Base-by-base conservation (phyloP, 2,797 vertebrate species). In the Chromobotia macracanthus region DNA sequence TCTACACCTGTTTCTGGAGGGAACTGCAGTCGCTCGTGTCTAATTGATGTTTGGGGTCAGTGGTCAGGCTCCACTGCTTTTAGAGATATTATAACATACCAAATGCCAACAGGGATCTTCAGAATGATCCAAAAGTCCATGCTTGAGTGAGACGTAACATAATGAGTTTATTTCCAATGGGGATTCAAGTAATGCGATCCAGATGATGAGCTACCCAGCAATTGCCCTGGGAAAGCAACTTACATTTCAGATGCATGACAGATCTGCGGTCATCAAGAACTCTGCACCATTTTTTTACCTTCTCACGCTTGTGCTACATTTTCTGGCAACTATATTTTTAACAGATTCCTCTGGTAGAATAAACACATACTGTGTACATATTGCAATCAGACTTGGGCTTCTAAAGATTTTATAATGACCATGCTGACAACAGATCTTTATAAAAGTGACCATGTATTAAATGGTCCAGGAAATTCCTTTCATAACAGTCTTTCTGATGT, bases 181-280 rank as follows among this genome's bases (percentile, higher is more conserved):
- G 92, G 92, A 92, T 93, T 92, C 90, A 91, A 91, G 89, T 88
- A 89, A 92, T 90, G 90, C 90, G 91, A 91, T 90, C 88, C 88
- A 90, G 90, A 93, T 91, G 92, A 94, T 90, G 90, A 92, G 93
- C 89, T 87, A 92, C 91, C 91, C 89, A 89, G 89, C 87, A 85
- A 87, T 72, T 86, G 88, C 91, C 91, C 86, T 71, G 19, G 87
- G 92, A 90, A 87, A 82, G 77, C 82, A 82, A 87, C 87, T 87
- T 89, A 91, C 89, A 90, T 91, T 91, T 92, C 78, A 85, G 84
- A 85, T 86, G 87, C 78, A 75, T 86, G 87, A 83, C 89, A 87
- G 87, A 84, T 86, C 81, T 83, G 86, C 82, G 83, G 85, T 84
- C 85, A 88, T 76, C 89, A 83, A 87, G 83, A 87, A 84, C 80